These are phyloP conservation scores for Chiridota heheva DNA, from an alignment of 35 echinoderm and acorn worm species.

Conservation along the genomic window DNA sequence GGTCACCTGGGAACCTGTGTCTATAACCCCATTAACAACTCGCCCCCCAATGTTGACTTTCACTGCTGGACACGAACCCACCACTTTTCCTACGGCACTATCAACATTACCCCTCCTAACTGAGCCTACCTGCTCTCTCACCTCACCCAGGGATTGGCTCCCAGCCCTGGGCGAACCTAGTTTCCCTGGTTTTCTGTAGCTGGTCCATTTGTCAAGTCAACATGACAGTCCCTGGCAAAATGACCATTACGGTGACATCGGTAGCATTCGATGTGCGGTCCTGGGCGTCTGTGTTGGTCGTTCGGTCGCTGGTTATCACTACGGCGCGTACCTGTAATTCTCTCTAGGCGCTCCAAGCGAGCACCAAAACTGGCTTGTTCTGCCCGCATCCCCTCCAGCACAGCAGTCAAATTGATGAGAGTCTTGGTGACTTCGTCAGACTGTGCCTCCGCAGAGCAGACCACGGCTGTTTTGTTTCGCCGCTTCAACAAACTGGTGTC, in stretches of 20 bases:
- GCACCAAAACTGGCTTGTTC: no score
- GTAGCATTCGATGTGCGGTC: background rate
- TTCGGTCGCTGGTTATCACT: no score
- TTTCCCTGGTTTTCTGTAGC: background rate
- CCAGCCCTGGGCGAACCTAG: background rate
- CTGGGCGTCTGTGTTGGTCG: no score
- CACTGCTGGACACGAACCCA: background rate
- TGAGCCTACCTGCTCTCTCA: background rate
- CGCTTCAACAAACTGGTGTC: no score
- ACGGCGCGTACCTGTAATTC: no score
- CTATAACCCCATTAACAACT: background rate
- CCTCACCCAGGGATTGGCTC: conserved; percentile 8
- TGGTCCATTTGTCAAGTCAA: background rate
- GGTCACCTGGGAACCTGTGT: conserved; percentile 4
- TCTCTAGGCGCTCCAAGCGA: no score
- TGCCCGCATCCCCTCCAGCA: no score
- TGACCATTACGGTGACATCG: conserved; percentile 1
- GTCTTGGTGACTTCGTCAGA: no score
- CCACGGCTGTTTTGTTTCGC: no score
- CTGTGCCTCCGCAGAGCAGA: no score
- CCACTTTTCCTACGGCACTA: background rate
- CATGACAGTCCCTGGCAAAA: conserved; percentile 4
- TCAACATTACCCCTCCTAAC: no score
- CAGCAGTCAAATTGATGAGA: no score
- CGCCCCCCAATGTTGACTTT: background rate